Evolutionary conservation across 2,888 invertebrate species (phyloP).

Genomic region (Myopa testacea): DNA sequence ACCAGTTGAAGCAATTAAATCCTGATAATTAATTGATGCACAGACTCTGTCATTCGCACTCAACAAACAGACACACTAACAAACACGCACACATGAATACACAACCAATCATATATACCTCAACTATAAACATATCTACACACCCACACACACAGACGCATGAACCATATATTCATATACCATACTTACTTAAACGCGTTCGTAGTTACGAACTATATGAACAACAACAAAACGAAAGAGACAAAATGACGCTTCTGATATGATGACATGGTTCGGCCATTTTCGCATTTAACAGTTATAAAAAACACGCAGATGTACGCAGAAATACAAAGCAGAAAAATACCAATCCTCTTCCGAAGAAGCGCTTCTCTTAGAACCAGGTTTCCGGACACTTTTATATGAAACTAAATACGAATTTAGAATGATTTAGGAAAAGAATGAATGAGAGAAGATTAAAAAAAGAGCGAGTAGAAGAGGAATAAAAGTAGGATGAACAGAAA

Average conservation of each 20-base stretch:
- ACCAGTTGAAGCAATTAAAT: constrained; percentile 45
- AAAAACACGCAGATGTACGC: neutral
- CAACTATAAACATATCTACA: neutral
- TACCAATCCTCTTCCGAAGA: no score
- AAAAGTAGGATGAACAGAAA: no score
- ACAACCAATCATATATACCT: neutral
- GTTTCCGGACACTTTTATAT: no score
- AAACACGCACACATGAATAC: constrained; percentile 6
- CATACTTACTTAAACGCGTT: neutral
- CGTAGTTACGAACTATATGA: neutral
- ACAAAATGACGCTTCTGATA: constrained; percentile 1
- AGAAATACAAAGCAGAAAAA: neutral
- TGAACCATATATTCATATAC: neutral
- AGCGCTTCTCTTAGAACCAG: no score
- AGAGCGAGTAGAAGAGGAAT: no score
- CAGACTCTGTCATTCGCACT: constrained; percentile 28
- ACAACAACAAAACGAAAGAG: neutral
- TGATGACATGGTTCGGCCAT: constrained; percentile 13
- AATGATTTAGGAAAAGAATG: no score
- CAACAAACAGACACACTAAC: neutral
- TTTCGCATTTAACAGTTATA: constrained; percentile 28
- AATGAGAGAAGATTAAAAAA: no score
- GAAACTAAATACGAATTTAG: no score
- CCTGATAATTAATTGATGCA: constrained; percentile 44
- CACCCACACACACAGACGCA: neutral